These are phyloP conservation scores for Trilocha varians DNA, from an alignment of 2,888 invertebrate species.

Conservation along the genomic window DNA sequence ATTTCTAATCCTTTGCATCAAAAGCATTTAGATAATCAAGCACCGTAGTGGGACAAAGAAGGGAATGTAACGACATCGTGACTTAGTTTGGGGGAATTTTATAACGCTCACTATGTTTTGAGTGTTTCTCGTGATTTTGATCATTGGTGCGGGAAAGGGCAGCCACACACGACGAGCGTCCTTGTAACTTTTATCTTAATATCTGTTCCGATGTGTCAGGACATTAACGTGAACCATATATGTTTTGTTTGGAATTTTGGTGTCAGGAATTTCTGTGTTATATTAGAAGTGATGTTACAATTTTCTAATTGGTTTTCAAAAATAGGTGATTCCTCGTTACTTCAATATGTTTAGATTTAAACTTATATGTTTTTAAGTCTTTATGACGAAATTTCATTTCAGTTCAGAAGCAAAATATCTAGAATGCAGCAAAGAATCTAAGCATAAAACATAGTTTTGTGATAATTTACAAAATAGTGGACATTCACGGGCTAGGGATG, in stretches of 20 bases:
- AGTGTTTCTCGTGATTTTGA: slow-evolving; percentile 58
- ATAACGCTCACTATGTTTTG: slow-evolving; percentile 46
- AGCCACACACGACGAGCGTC: slow-evolving; percentile 62
- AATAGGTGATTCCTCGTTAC: too few species aligned
- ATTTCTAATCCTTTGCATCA: slow-evolving; percentile 45
- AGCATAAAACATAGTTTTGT: too few species aligned
- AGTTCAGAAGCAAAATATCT: too few species aligned
- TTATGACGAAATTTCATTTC: too few species aligned
- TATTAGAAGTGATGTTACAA: too few species aligned
- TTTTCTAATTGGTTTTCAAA: too few species aligned
- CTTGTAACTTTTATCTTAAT: slow-evolving; percentile 49
- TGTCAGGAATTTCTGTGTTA: too few species aligned
- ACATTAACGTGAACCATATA: background rate
- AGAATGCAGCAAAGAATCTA: too few species aligned
- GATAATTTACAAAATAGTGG: too few species aligned
- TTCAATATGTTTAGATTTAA: too few species aligned
- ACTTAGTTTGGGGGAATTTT: slow-evolving; percentile 52
- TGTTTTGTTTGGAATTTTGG: background rate
- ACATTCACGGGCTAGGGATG: too few species aligned
- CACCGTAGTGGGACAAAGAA: slow-evolving; percentile 30
- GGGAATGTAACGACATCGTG: slow-evolving; percentile 56
- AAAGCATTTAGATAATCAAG: slow-evolving; percentile 60
- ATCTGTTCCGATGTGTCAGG: slow-evolving; percentile 19
- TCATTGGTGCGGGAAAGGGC: slow-evolving; percentile 50
- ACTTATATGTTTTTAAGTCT: too few species aligned